Evolutionary conservation across 2,797 vertebrate genomes (phyloP).

Genomic region (Eospalax fontanierii): DNA sequence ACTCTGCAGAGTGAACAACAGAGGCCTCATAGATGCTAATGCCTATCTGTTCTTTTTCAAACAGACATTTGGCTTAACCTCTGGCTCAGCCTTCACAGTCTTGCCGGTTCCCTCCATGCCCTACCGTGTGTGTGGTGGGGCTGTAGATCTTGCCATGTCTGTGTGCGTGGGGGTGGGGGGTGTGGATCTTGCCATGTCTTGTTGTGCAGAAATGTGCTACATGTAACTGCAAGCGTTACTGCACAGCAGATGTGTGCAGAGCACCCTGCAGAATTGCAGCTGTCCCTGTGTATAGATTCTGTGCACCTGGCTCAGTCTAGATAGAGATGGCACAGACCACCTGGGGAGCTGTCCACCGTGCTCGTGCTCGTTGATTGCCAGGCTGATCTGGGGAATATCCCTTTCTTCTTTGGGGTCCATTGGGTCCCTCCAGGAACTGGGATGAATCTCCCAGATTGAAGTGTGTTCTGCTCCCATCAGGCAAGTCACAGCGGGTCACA

Average conservation of each 20-base stretch:
- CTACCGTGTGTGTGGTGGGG: background rate
- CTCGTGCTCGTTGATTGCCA: conserved; percentile 7
- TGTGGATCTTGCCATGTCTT: conserved; percentile 19
- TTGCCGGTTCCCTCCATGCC: background rate
- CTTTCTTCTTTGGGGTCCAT: background rate
- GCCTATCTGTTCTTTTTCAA: conserved; percentile 54
- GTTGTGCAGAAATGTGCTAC: conserved; percentile 60
- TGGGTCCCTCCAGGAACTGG: background rate
- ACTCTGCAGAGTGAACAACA: background rate
- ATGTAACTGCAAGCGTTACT: conserved; percentile 66
- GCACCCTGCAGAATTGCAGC: conserved; percentile 56
- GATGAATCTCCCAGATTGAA: background rate
- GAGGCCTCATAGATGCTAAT: background rate
- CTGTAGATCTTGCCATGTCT: background rate
- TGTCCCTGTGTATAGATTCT: conserved; percentile 1
- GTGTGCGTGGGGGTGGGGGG: background rate
- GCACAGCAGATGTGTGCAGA: conserved; percentile 54
- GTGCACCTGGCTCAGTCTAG: conserved; percentile 46
- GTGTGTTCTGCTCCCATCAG: background rate
- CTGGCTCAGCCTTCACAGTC: conserved; percentile 16
- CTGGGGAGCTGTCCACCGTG: conserved; percentile 39
- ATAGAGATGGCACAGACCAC: background rate
- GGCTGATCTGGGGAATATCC: conserved; percentile 13
- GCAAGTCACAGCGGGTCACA: background rate
- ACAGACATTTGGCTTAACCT: conserved; percentile 47